Conservation (phyloP, 2,888 invertebrate genomes). For the Calephelis perditalis region DNA sequence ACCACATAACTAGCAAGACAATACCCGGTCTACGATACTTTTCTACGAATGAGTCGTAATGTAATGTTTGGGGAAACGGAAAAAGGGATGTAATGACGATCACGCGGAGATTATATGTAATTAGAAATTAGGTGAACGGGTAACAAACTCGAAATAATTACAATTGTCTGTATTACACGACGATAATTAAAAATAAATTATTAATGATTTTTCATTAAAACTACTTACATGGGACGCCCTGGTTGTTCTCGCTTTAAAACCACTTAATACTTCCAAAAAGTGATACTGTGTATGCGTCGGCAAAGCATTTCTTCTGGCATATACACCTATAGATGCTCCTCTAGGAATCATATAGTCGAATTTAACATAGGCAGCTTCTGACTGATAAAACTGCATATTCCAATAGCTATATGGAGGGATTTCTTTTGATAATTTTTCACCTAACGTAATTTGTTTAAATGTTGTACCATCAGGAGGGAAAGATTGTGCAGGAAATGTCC, state of each 20-base stretch:
- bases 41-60: too few relatives aligned
- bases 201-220: neutral
- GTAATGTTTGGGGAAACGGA: too few relatives aligned
- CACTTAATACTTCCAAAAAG: slow-evolving; percentile 94
- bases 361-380: slow-evolving; percentile 94
- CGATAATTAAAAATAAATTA: too few relatives aligned
- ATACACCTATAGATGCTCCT: slow-evolving; percentile 95
- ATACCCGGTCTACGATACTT: too few relatives aligned
- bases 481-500: slow-evolving; percentile 92
- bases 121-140: too few relatives aligned
- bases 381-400: slow-evolving; percentile 98
- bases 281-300: slow-evolving; percentile 98
- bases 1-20: too few relatives aligned
- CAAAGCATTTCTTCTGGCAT: slow-evolving; percentile 94
- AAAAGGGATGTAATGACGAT: too few relatives aligned
- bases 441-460: slow-evolving; percentile 92
- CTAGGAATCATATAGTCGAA: slow-evolving; percentile 96
- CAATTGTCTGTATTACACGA: too few relatives aligned
- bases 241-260: slow-evolving; percentile 90
- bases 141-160: too few relatives aligned
- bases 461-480: slow-evolving; percentile 96
- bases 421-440: slow-evolving; percentile 91
- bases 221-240: slow-evolving; percentile 91
- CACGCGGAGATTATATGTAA: too few relatives aligned
- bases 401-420: slow-evolving; percentile 97